Percentiles rank a stretch among this genome's conserved stretches.
phyloP scores from a whole-genome alignment of 2,888 invertebrate species.

The Ceraclea dissimilis region DNA sequence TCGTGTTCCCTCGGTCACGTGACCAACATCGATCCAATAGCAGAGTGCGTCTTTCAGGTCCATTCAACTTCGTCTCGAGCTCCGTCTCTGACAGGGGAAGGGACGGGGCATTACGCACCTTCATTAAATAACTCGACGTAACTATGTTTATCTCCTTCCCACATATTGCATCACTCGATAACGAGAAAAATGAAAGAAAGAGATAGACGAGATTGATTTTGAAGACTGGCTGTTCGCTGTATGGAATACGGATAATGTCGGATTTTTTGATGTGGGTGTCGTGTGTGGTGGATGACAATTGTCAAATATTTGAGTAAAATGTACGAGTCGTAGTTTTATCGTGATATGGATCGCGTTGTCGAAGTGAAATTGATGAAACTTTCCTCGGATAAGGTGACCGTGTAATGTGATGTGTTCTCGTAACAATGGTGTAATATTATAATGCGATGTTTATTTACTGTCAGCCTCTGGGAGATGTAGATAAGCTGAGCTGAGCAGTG shows the following conservation, averaged over 20 bases:
- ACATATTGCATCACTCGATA: slow-evolving; percentile 41
- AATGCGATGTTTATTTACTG: slow-evolving; percentile 24
- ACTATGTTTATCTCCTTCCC: slow-evolving; percentile 38
- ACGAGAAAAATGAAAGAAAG: slow-evolving; percentile 35
- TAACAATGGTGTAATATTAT: slow-evolving; percentile 11
- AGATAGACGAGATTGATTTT: slow-evolving; percentile 34
- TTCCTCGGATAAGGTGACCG: not conserved
- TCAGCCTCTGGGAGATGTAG: slow-evolving; percentile 19
- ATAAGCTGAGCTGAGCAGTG: slow-evolving; percentile 24
- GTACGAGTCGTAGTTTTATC: slow-evolving; percentile 15
- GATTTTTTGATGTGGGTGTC: slow-evolving; percentile 50
- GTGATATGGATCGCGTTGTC: slow-evolving; percentile 9
- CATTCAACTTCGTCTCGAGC: slow-evolving; percentile 47
- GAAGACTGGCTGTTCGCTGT: slow-evolving; percentile 8
- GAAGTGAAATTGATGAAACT: slow-evolving; percentile 4
- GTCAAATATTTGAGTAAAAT: slow-evolving; percentile 49
- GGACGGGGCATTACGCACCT: slow-evolving; percentile 45
- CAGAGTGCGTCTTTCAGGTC: slow-evolving; percentile 48
- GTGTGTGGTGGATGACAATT: slow-evolving; percentile 46
- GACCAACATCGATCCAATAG: slow-evolving; percentile 51
- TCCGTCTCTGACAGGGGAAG: slow-evolving; percentile 28
- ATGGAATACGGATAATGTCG: slow-evolving; percentile 30
- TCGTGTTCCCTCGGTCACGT: slow-evolving; percentile 35
- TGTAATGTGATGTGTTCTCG: not conserved
- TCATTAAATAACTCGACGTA: slow-evolving; percentile 31